Conservation (phyloP, 2,113 vertebrate genomes). For the Arenaria interpres region DNA sequence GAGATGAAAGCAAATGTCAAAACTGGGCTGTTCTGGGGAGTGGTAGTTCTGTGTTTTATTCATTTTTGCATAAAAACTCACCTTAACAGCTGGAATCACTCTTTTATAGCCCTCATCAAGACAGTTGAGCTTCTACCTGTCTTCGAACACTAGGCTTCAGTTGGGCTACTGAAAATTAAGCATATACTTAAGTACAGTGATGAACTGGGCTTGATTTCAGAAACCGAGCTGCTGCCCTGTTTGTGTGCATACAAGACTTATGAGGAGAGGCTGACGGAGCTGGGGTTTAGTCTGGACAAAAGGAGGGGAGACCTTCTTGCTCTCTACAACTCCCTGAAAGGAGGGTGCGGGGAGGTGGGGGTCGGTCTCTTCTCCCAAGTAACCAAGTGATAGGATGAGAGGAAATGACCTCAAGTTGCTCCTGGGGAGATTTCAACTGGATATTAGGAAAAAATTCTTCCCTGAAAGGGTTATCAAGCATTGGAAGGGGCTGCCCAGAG, state of each 20-base stretch:
- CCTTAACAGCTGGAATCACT: neutral
- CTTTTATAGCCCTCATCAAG: neutral
- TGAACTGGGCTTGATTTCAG: neutral
- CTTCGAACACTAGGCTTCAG: neutral
- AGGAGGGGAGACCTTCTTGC: neutral
- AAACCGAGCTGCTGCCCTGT: neutral
- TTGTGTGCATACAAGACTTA: neutral
- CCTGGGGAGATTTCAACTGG: neutral
- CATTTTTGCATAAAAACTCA: neutral
- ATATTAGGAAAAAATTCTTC: neutral
- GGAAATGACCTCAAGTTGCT: neutral
- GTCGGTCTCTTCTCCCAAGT: neutral
- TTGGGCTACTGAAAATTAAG: neutral
- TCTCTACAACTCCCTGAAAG: neutral
- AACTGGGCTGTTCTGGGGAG: neutral
- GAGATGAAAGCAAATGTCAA: neutral
- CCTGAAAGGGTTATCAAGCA: neutral
- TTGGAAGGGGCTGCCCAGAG: neutral
- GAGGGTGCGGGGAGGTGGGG: rapidly evolving
- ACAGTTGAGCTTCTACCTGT: neutral
- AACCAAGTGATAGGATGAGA: neutral
- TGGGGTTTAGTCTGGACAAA: neutral
- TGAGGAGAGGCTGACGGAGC: neutral
- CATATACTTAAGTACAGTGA: neutral
- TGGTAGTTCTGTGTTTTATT: neutral